These are phyloP conservation scores for Drosophila infuscata DNA, from an alignment of 2,888 invertebrate species.

Conservation along the genomic window DNA sequence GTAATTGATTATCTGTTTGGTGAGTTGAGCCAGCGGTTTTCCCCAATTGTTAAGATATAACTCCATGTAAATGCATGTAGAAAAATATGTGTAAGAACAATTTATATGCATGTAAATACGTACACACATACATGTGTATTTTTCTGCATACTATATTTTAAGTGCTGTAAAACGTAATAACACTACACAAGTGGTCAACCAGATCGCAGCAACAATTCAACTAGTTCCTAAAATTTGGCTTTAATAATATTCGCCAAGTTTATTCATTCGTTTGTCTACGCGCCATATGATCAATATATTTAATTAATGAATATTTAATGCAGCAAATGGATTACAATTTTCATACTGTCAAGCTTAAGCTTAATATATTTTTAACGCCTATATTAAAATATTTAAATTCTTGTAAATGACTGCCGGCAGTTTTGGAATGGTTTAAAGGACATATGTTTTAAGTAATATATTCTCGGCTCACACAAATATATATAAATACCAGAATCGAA, in stretches of 20 bases:
- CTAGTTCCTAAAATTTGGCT: background rate
- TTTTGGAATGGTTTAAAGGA: background rate
- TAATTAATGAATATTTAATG: background rate
- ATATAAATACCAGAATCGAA: background rate
- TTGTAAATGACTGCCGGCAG: background rate
- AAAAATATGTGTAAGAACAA: background rate
- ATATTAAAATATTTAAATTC: background rate
- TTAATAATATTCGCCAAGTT: background rate
- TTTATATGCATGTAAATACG: conserved; percentile 29
- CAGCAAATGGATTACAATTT: background rate
- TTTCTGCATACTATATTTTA: background rate
- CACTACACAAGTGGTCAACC: background rate
- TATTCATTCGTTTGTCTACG: background rate
- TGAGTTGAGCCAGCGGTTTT: conserved; percentile 24
- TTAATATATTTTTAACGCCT: background rate
- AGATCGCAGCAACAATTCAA: background rate
- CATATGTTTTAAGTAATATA: conserved; percentile 1
- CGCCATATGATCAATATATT: background rate
- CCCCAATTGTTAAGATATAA: background rate
- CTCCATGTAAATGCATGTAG: background rate
- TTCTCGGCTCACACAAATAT: background rate
- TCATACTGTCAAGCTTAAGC: background rate
- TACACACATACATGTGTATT: conserved; percentile 22
- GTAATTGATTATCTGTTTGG: conserved; percentile 21
- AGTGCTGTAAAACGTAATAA: conserved; percentile 35